Evolutionary conservation across 1,140 invertebrate genomes (phyloP), one percentile per base, ranked within the genome.

Genomic region (Ruditapes philippinarum): DNA sequence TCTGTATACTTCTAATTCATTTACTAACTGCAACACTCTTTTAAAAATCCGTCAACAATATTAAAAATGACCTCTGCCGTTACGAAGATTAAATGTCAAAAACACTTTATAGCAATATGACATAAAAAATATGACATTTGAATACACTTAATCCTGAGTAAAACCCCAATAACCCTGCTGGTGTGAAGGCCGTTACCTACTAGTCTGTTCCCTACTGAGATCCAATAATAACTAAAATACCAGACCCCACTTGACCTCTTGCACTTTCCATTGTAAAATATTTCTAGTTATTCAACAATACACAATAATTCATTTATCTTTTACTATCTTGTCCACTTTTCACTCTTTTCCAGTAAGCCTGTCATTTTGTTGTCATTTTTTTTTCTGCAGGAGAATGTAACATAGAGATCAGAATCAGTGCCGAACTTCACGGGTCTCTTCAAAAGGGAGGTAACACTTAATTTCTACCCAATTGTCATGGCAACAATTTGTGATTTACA

Each of bases 401-500:
- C 45, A 25, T 36, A 51, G 12, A 73, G 82, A 84, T 84, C 60
- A 54, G 62, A 14, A 84, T 84, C 82, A 31, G 42, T 57, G 40
- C 31, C 7, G 45, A 31, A 25, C 42, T 36, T 49, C 45, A 70
- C 62, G 25, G 42, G 45, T 51, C 33, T 4, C 25, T 7, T 74
- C 82, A 84, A 84, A 28, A 40, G 19, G 9, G 42, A 3, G n/a
- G 25, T 84, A 28, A 84, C 82, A 49, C 28, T 40, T 49, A 9
- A 19, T 31, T 36, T 51, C 2, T 19, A 25, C 25, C 12, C 62
- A 11, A 84, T 84, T 84, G 82, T 84, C 45, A 57, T 54, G 45
- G 11, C 45, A 12, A 28, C 42, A 78, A 78, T 78, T 78, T 78
- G 74, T 78, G 74, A 31, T 49, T 78, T 78, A 78, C 33, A 54